Evolutionary conservation across 2,888 invertebrate genomes (phyloP).

Genomic region (Caenorhabditis sinica): DNA sequence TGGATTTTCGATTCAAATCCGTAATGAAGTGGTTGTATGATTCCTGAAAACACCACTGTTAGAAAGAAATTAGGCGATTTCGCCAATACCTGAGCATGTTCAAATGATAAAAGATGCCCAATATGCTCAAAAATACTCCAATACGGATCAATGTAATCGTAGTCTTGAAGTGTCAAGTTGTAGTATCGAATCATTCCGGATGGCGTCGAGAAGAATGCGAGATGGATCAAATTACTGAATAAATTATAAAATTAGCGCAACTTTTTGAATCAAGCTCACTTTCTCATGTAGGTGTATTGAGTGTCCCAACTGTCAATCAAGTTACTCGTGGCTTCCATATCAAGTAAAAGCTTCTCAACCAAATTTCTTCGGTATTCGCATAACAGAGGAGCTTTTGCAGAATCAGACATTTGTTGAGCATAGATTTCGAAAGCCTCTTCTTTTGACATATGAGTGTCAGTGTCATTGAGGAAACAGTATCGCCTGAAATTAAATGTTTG

Average conservation of each 20-base stretch:
- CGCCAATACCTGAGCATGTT: conserved; percentile 68
- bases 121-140: conserved; percentile 71
- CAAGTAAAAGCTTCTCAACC: conserved; percentile 83
- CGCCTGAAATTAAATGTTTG: conserved; percentile 71
- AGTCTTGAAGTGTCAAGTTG: conserved; percentile 75
- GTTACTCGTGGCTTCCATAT: conserved; percentile 83
- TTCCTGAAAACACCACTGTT: conserved; percentile 9
- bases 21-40: conserved; percentile 83
- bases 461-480: conserved; percentile 83
- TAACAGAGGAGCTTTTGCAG: conserved; percentile 68
- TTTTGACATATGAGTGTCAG: conserved; percentile 77
- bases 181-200: conserved; percentile 83
- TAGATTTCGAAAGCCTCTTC: conserved; percentile 81
- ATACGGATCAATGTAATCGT: conserved; percentile 72
- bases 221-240: conserved; percentile 80
- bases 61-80: no score
- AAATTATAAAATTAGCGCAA: neutral
- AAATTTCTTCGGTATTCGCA: conserved; percentile 73
- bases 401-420: conserved; percentile 77
- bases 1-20: conserved; percentile 78
- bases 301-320: conserved; percentile 81
- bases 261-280: conserved; percentile 63
- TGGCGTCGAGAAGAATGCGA: conserved; percentile 82
- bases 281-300: conserved; percentile 75
- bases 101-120: conserved; percentile 63